Percentiles rank a stretch among this genome's conserved stretches.
phyloP scores from a whole-genome alignment of 2,888 invertebrate species.

The Liopterus haemorrhoidalis region DNA sequence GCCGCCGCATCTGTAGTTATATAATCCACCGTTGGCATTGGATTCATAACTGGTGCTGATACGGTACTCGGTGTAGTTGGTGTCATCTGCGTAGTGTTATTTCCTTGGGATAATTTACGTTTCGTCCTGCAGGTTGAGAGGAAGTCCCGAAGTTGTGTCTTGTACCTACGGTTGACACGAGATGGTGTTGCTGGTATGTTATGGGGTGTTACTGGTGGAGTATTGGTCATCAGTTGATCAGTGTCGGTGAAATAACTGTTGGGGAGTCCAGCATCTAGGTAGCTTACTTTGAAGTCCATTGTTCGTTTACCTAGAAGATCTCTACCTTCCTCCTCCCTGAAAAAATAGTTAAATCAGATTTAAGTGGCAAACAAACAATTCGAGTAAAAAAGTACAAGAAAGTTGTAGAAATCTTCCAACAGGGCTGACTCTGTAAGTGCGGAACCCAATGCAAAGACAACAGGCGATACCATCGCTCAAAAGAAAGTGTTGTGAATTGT shows the following conservation, averaged over 20 bases:
- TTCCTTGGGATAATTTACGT: constrained; percentile 53
- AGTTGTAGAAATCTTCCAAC: constrained; percentile 9
- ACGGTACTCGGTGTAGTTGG: constrained; percentile 48
- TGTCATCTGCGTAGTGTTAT: constrained; percentile 41
- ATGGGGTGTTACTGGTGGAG: constrained; percentile 51
- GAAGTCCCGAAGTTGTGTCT: constrained; percentile 89
- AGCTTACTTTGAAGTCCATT: constrained; percentile 98
- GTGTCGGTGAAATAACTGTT: constrained; percentile 85
- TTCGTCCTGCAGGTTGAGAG: constrained; percentile 86
- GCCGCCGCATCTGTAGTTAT: constrained; percentile 59
- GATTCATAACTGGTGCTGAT: constrained; percentile 52
- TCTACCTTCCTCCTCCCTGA: constrained; percentile 96
- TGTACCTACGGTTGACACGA: constrained; percentile 82
- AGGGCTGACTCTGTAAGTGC: not conserved
- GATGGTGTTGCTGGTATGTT: constrained; percentile 63
- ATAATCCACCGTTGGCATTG: constrained; percentile 61
- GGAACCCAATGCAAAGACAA: no score
- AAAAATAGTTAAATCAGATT: constrained; percentile 32
- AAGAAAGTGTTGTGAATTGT: no score
- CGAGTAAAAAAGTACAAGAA: not conserved
- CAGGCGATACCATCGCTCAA: no score
- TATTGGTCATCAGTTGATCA: constrained; percentile 64
- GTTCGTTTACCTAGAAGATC: constrained; percentile 95
- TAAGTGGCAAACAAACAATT: not conserved
- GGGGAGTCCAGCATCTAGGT: constrained; percentile 87